Base-by-base conservation (phyloP, 2,888 invertebrate species). In the Hydrotaea diabolus region DNA sequence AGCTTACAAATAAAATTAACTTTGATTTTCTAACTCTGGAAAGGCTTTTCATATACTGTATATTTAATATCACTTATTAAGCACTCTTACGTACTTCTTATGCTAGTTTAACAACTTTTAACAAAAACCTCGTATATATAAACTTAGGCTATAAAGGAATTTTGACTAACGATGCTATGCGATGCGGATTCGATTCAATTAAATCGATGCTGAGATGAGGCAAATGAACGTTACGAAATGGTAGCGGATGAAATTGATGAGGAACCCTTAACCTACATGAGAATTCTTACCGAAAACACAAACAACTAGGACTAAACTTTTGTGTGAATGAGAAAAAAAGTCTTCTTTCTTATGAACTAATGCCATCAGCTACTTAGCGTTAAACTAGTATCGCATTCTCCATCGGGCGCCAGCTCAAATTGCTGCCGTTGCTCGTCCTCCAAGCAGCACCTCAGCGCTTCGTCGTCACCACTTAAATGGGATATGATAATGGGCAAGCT, bases 401-500 rank as follows among this genome's bases (percentile, higher is more conserved):
- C 66, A 0, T 8, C 3, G 2, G 66, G 11, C 13, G 39, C 23
- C 17, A 17, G 2, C 49, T 77, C 66, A 11, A 73, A 46, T n/a
- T 74, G 36, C 21, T 78, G 49, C 0, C 66, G 76, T 5, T 55
- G 75, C 13, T 69, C 77, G 0, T 85, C 73, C 15, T 66, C 79
- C 4, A 85, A 43, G 15, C 79, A 85, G 5, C 79, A 76, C 43
- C 55, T 57, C 19, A 76, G 69, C 19, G 69, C 79, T 62, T 94
- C 97, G 88, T 95, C 94, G 88, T 95, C 93, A 91, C 96, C 97
- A 93, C 97, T 97, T 0, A 98, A 97, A 87, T 96, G 94, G 0
- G 97, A 96, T 85, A 96, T 94, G 90, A 96, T 96, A 0, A 96
- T 95, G 0, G 98, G 98, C 0, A 97, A 95, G 9, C 96, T 96